Evolutionary conservation across 1,140 invertebrate species (phyloP), one percentile per base, ranked within the genome.

Genomic region (Drosophila pectinifera): DNA sequence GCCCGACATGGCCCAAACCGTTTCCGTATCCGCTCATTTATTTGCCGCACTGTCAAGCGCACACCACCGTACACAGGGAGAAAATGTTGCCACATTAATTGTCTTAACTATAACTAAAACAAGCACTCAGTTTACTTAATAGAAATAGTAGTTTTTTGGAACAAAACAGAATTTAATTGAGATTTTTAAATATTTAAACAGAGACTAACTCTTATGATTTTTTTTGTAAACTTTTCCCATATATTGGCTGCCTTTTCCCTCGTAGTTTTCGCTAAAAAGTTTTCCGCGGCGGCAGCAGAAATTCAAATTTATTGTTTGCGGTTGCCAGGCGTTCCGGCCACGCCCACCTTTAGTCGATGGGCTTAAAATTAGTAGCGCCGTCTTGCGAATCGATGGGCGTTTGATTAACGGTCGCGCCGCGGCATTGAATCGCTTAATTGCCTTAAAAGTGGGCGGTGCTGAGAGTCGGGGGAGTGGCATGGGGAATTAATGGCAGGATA

Each of bases 281-380:
- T 89, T 89, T 77, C 55, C 54, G 69, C 81, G 59, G 45, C 69
- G 59, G 54, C 75, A 73, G 64, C 72, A 76, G 76, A 80, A 89
- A 88, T 89, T 88, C 86, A 89, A 88, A 88, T 88, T 88, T 88
- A 88, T 88, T 88, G 83, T 89, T 88, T 88, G 83, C 83, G 83
- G 83, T 83, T 79, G 67, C 74, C 73, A 18, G 61, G 53, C 73
- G 39, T 24, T 13, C 59, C 22, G 11, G 57, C 70, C 58, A 57
- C 72, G 59, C 59, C 73, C 43, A 74, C 39, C 39, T 65, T 53
- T 72, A 58, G 53, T 63, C 58, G 45, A 57, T 64, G 36, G 75
- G 55, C 80, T 72, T 72, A 63, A 88, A 86, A 86, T 86, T 88
- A 86, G 82, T 82, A 49, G 73, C 73, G 38, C n/a, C 48, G 59